These are phyloP conservation scores for Parambassis ranga DNA, from an alignment of 2,797 vertebrate genomes.

Conservation along the genomic window DNA sequence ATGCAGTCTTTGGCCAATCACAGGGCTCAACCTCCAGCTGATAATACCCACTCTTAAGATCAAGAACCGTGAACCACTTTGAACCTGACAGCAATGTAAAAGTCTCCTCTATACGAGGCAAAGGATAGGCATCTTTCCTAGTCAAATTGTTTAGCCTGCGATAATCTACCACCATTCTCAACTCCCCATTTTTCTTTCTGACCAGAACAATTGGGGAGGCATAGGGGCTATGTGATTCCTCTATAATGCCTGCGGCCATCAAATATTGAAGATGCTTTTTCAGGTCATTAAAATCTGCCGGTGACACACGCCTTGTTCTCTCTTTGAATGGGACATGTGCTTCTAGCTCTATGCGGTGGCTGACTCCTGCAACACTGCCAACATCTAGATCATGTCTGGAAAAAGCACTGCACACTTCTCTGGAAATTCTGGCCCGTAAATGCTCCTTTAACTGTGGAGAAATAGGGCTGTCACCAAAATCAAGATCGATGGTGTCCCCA, in stretches of 20 bases:
- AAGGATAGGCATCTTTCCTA: neutral
- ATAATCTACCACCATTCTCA: neutral
- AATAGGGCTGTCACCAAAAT: too few species aligned
- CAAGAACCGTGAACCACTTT: neutral
- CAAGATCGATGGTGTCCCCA: too few species aligned
- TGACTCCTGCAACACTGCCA: too few species aligned
- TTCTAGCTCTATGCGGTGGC: neutral
- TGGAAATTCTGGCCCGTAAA: too few species aligned
- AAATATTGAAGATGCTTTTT: neutral
- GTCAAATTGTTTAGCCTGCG: neutral
- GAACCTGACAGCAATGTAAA: neutral
- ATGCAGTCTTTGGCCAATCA: neutral
- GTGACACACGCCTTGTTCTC: neutral
- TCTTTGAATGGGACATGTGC: neutral
- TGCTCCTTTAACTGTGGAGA: too few species aligned
- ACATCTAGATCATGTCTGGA: too few species aligned
- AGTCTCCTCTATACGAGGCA: neutral
- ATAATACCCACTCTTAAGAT: neutral
- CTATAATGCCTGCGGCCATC: neutral
- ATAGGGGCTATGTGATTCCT: neutral
- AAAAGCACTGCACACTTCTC: too few species aligned
- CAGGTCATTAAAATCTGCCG: neutral
- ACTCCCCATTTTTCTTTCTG: neutral
- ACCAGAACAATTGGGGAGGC: neutral
- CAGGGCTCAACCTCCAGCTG: neutral